Evolutionary conservation across 2,797 vertebrate species (phyloP).

Genomic region (Prionace glauca): DNA sequence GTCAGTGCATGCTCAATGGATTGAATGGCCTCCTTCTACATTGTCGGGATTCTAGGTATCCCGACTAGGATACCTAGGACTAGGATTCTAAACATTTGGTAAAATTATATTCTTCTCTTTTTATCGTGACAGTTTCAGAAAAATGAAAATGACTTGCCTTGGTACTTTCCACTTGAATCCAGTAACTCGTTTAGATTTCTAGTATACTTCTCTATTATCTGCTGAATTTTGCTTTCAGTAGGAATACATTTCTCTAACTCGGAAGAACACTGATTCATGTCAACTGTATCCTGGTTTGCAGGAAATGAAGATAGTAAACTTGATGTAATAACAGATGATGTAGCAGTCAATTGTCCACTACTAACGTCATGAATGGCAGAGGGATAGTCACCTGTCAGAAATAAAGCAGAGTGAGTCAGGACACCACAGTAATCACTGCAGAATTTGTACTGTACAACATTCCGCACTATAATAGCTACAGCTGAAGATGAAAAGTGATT

Average conservation of each 20-base stretch:
- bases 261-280: background rate
- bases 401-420: too few relatives aligned
- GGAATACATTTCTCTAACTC: slow-evolving; percentile 39
- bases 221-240: slow-evolving; percentile 51
- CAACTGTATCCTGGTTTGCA: background rate
- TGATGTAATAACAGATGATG: background rate
- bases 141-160: slow-evolving; percentile 48
- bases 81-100: background rate
- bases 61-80: too few relatives aligned
- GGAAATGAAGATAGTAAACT: background rate
- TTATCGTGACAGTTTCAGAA: background rate
- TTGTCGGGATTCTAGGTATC: too few relatives aligned
- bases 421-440: background rate
- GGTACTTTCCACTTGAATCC: slow-evolving; percentile 43
- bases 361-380: background rate
- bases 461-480: background rate
- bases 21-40: too few relatives aligned
- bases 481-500: background rate
- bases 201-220: slow-evolving; percentile 56
- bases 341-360: background rate
- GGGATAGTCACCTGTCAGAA: background rate
- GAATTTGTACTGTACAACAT: background rate
- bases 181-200: slow-evolving; percentile 56
- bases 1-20: too few relatives aligned
- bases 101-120: background rate